Conservation (phyloP, 2,113 vertebrate species). For the Oncorhynchus mykiss region DNA sequence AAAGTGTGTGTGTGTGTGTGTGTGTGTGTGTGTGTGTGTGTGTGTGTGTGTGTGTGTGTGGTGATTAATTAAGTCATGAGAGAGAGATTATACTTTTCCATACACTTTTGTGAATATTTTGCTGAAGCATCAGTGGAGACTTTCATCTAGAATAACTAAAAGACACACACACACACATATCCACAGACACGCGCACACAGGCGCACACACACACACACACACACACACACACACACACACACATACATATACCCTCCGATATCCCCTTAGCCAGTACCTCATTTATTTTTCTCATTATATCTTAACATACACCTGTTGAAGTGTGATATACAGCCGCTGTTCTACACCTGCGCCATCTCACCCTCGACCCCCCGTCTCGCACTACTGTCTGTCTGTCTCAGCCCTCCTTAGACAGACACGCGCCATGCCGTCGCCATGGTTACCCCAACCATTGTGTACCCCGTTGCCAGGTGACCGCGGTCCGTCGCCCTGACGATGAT, state of each 20-base stretch:
- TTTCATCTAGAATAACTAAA: neutral
- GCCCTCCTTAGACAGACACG: neutral
- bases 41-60: no score
- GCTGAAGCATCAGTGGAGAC: neutral
- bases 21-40: neutral
- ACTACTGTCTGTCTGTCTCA: conserved; percentile 1
- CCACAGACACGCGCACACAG: no score
- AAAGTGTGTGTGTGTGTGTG: conserved; percentile 3
- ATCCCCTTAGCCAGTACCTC: conserved; percentile 50
- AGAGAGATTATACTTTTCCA: neutral
- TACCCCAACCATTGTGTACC: conserved; percentile 47
- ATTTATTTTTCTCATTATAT: conserved; percentile 66
- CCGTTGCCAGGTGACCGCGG: conserved; percentile 54
- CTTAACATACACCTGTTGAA: conserved; percentile 67
- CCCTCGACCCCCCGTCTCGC: conserved; percentile 6
- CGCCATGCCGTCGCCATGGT: neutral
- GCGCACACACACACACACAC: no score
- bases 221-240: neutral
- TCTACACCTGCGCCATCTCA: conserved; percentile 51
- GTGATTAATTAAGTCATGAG: conserved; percentile 49
- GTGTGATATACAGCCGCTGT: conserved; percentile 52
- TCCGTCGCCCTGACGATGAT: no score
- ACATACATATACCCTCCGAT: neutral
- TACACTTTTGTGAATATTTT: neutral
- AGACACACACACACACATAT: neutral